Percentiles rank a stretch among this genome's conserved stretches.
These are phyloP conservation scores for Macrocentrus cingulum DNA, from an alignment of 1,140 invertebrate species.

Conservation along the genomic window DNA sequence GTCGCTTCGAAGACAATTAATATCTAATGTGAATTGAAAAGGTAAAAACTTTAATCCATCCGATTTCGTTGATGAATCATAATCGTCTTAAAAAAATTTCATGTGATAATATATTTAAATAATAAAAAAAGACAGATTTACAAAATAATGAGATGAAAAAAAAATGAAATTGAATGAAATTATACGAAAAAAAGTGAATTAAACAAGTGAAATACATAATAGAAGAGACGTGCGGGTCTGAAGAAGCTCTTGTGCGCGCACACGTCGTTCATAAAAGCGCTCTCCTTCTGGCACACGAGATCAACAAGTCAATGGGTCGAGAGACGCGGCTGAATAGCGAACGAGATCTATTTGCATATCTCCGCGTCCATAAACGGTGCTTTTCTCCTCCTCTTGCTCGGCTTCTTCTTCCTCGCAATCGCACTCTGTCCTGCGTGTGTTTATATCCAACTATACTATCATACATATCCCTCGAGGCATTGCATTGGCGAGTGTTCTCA, in stretches of 20 bases:
- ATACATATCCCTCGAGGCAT: constrained; percentile 3
- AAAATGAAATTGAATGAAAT: too few relatives aligned
- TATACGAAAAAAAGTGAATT: not conserved
- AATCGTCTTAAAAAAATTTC: too few relatives aligned
- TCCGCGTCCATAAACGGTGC: constrained; percentile 28
- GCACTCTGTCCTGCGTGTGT: not conserved
- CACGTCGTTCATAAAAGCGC: constrained; percentile 6
- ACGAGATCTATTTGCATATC: constrained; percentile 31
- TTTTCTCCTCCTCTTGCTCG: constrained; percentile 15
- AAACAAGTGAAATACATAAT: not conserved
- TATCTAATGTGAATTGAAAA: too few relatives aligned
- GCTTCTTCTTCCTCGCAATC: not conserved
- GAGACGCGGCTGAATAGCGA: constrained; percentile 26
- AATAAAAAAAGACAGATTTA: too few relatives aligned
- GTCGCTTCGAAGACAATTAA: too few relatives aligned
- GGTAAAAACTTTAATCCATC: too few relatives aligned
- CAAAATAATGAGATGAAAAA: too few relatives aligned
- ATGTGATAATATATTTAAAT: too few relatives aligned
- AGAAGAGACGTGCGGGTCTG: not conserved
- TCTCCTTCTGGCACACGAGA: constrained; percentile 19
- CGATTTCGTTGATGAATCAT: too few relatives aligned
- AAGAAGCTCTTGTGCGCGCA: constrained; percentile 10
- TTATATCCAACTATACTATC: not conserved
- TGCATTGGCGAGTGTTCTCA: not conserved
- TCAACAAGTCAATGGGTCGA: constrained; percentile 30